phyloP scores from a whole-genome alignment of 2,113 vertebrate genomes.

The Morone saxatilis region DNA sequence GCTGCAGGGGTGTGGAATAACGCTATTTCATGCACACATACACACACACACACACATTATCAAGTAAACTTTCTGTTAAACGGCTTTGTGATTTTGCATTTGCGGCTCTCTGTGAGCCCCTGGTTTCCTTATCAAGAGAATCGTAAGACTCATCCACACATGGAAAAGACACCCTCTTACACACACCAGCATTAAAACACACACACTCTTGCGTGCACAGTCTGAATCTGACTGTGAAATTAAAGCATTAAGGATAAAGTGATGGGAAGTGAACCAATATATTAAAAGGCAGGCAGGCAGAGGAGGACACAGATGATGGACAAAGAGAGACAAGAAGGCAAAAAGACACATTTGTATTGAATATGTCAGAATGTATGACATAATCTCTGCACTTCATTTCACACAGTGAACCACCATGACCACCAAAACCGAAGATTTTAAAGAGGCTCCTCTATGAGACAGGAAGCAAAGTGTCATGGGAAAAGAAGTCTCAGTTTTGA shows the following conservation, averaged over 20 bases:
- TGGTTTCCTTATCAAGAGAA: conserved; percentile 37
- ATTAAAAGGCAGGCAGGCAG: not conserved
- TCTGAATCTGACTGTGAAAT: conserved; percentile 35
- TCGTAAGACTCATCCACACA: conserved; percentile 15
- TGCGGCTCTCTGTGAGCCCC: conserved; percentile 5
- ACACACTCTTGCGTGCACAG: not conserved
- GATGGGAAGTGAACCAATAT: not conserved
- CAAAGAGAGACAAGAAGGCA: not conserved
- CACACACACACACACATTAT: conserved; percentile 3
- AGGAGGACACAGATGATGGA: not conserved
- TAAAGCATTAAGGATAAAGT: not conserved
- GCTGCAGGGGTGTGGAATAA: conserved; percentile 16
- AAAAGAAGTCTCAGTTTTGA: not conserved
- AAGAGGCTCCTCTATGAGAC: not conserved
- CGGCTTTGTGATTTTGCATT: conserved; percentile 45
- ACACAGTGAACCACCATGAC: not conserved
- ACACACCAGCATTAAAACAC: not conserved
- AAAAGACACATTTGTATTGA: not conserved
- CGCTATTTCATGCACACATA: not conserved
- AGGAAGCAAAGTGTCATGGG: not conserved
- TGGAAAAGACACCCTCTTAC: conserved; percentile 9
- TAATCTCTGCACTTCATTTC: not conserved
- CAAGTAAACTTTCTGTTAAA: conserved; percentile 26
- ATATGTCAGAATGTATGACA: not conserved
- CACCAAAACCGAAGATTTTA: not conserved